Percentiles rank a stretch among this genome's conserved stretches.
These are phyloP conservation scores for Centropristis striata DNA, from an alignment of 2,113 vertebrate genomes.

Conservation along the genomic window DNA sequence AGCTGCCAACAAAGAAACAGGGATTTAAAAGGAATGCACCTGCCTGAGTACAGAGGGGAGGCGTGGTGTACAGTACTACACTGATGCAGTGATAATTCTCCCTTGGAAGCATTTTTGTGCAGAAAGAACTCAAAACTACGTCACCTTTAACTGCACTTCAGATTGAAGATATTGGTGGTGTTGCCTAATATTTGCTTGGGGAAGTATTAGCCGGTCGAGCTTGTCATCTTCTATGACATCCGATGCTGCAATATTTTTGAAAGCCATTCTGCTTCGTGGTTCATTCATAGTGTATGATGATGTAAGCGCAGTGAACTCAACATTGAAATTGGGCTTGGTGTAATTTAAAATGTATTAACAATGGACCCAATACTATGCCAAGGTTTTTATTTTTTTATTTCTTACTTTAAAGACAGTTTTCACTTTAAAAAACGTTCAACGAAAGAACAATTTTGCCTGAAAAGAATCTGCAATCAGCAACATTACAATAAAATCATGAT, in stretches of 20 bases:
- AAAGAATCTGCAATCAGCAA: neutral
- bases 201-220: constrained; percentile 28
- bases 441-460: neutral
- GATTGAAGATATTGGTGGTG: neutral
- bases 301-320: constrained; percentile 19
- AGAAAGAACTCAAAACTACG: neutral
- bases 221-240: constrained; percentile 56
- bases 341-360: neutral
- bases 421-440: neutral
- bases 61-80: neutral
- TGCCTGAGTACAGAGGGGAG: neutral
- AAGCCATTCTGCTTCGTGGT: constrained; percentile 25
- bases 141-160: neutral
- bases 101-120: neutral
- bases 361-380: neutral
- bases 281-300: constrained; percentile 2
- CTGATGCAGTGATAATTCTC: constrained; percentile 8
- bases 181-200: constrained; percentile 30
- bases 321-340: neutral
- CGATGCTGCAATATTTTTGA: constrained; percentile 60
- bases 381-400: neutral
- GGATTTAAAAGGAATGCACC: constrained; percentile 36
- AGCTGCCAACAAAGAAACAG: constrained; percentile 9
- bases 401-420: neutral
- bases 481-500: neutral